Evolutionary conservation across 2,888 invertebrate genomes (phyloP).

Genomic region (Myopa tessellatipennis): DNA sequence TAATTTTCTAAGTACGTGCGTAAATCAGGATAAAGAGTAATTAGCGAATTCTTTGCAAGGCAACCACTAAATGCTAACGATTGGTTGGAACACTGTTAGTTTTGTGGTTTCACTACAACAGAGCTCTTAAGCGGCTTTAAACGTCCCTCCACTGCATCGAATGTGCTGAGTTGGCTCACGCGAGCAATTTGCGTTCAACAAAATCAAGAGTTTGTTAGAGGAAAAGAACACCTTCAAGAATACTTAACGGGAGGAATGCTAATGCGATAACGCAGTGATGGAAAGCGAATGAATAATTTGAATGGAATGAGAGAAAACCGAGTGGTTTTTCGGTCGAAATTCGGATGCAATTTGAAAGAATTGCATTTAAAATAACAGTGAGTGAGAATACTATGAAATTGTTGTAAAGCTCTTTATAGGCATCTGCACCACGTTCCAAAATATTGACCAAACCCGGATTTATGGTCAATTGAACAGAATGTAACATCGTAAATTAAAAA

Average conservation of each 20-base stretch:
- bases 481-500: slow-evolving; percentile 49
- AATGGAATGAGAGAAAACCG: neutral
- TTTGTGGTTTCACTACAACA: slow-evolving; percentile 25
- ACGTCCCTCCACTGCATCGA: neutral
- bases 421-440: too few species aligned
- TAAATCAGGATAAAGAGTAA: slow-evolving; percentile 33
- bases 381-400: too few species aligned
- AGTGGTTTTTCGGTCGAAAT: too few species aligned
- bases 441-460: neutral
- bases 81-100: slow-evolving; percentile 16
- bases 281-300: neutral
- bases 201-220: neutral
- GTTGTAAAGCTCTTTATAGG: too few species aligned
- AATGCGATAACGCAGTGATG: neutral
- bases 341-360: neutral
- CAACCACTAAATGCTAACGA: slow-evolving; percentile 24
- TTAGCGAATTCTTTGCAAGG: slow-evolving; percentile 31
- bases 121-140: slow-evolving; percentile 18
- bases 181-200: neutral
- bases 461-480: slow-evolving; percentile 51
- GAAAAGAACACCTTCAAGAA: neutral
- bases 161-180: slow-evolving; percentile 30
- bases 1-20: slow-evolving; percentile 30
- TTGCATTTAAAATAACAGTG: too few species aligned
- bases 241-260: neutral